These are phyloP conservation scores for Julus scanicus DNA, from an alignment of 2,888 invertebrate species.

Conservation along the genomic window DNA sequence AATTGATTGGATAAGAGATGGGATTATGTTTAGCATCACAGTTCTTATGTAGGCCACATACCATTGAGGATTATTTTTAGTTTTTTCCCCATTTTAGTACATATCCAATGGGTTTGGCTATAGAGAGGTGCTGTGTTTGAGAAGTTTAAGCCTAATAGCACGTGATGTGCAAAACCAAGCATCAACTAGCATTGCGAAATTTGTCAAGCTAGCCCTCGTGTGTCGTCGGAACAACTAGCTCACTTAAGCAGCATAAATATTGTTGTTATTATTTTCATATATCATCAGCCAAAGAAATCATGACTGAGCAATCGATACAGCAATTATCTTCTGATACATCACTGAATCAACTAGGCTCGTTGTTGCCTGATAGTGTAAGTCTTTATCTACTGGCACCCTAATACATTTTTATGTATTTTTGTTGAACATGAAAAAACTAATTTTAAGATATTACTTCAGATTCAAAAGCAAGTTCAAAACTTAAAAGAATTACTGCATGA, in stretches of 20 bases:
- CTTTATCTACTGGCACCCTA: neutral
- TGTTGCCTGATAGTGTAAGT: slow-evolving; percentile 13
- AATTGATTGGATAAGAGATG: too few relatives aligned
- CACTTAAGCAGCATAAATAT: too few relatives aligned
- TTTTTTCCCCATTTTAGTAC: neutral
- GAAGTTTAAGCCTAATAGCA: neutral
- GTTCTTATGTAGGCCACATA: slow-evolving; percentile 27
- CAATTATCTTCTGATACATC: neutral
- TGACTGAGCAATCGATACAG: neutral
- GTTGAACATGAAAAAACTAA: neutral
- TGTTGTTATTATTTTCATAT: neutral
- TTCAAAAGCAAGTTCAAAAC: slow-evolving; percentile 24
- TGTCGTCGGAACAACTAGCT: too few relatives aligned
- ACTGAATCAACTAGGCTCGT: neutral
- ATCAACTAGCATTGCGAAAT: too few relatives aligned
- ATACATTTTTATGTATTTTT: neutral
- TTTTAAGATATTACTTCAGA: neutral
- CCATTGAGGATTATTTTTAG: slow-evolving; percentile 21
- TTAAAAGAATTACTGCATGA: slow-evolving; percentile 4
- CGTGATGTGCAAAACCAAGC: neutral
- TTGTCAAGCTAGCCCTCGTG: too few relatives aligned
- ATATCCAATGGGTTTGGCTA: neutral
- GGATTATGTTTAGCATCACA: neutral
- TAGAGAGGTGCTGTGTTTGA: neutral
- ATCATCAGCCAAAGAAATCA: neutral